Percentiles rank a stretch among this genome's conserved stretches.
phyloP scores from a whole-genome alignment of 2,797 vertebrate genomes.

The Alcedo quadribrachys region DNA sequence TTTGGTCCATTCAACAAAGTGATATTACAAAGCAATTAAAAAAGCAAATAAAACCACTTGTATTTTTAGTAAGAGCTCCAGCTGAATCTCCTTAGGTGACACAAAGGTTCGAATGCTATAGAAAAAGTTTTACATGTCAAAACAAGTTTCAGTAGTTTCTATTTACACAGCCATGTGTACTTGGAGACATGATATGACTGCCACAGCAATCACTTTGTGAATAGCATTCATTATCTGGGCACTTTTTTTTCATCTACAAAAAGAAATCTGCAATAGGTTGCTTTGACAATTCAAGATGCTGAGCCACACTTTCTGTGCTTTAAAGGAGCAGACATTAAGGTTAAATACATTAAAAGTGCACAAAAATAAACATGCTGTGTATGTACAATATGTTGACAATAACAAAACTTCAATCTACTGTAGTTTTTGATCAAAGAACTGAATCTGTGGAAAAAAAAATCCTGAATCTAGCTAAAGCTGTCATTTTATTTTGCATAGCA shows the following conservation, averaged over 20 bases:
- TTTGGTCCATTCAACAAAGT: neutral
- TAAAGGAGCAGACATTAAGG: conserved; percentile 61
- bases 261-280: conserved; percentile 41
- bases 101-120: neutral
- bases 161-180: conserved; percentile 37
- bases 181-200: conserved; percentile 47
- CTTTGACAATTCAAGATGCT: conserved; percentile 66
- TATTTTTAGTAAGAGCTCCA: conserved; percentile 20
- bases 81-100: conserved; percentile 27
- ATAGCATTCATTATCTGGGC: conserved; percentile 60
- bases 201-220: conserved; percentile 40
- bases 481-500: conserved; percentile 67
- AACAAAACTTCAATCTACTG: conserved; percentile 9
- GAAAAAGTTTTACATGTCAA: conserved; percentile 42
- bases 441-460: conserved; percentile 34
- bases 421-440: conserved; percentile 61
- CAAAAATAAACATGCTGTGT: conserved; percentile 40
- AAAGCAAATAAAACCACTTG: neutral
- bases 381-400: conserved; percentile 50
- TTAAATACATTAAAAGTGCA: conserved; percentile 71
- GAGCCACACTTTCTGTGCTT: conserved; percentile 57
- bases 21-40: neutral
- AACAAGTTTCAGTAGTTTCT: conserved; percentile 55
- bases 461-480: conserved; percentile 54
- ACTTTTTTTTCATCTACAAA: conserved; percentile 57